A percentile compares a stretch with the other conserved stretches of the same genome.
These are phyloP conservation scores for Pammene fasciana DNA, from an alignment of 2,888 invertebrate species.

Conservation along the genomic window DNA sequence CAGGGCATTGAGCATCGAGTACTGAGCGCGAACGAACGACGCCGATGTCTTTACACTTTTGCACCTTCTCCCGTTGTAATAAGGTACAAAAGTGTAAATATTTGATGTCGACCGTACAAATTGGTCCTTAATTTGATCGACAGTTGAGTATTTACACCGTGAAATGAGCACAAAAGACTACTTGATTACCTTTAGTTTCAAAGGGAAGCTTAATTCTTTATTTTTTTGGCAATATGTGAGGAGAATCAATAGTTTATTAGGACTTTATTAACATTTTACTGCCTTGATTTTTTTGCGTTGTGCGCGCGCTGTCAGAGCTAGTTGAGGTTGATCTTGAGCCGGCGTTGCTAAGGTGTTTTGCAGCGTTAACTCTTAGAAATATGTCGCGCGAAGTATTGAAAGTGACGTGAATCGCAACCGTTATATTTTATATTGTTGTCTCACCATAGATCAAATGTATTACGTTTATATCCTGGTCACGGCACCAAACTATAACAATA, in stretches of 20 bases:
- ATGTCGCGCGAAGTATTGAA: too few relatives aligned
- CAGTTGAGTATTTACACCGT: conserved; percentile 26
- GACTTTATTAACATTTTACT: neutral
- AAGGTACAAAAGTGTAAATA: too few relatives aligned
- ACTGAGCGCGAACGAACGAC: neutral
- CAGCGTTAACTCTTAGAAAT: too few relatives aligned
- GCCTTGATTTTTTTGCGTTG: neutral
- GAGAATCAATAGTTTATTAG: neutral
- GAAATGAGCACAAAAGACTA: conserved; percentile 18
- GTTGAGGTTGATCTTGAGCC: too few relatives aligned
- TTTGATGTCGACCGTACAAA: neutral
- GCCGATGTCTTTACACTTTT: too few relatives aligned
- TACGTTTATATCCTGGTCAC: neutral
- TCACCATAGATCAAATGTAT: too few relatives aligned
- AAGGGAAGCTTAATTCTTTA: conserved; percentile 1
- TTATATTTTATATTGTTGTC: too few relatives aligned
- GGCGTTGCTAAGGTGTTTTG: too few relatives aligned
- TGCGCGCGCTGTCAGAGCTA: too few relatives aligned
- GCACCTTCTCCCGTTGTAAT: too few relatives aligned
- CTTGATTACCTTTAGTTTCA: conserved; percentile 13
- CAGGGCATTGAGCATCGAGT: conserved; percentile 25
- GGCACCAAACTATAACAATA: neutral
- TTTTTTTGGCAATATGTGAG: neutral
- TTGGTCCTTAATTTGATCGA: conserved; percentile 18
- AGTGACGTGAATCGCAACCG: too few relatives aligned